Evolutionary conservation across 92 coral and sea anemone species (phyloP), one percentile per base, ranked within the genome.

Genomic region (Parazoanthus darwini): DNA sequence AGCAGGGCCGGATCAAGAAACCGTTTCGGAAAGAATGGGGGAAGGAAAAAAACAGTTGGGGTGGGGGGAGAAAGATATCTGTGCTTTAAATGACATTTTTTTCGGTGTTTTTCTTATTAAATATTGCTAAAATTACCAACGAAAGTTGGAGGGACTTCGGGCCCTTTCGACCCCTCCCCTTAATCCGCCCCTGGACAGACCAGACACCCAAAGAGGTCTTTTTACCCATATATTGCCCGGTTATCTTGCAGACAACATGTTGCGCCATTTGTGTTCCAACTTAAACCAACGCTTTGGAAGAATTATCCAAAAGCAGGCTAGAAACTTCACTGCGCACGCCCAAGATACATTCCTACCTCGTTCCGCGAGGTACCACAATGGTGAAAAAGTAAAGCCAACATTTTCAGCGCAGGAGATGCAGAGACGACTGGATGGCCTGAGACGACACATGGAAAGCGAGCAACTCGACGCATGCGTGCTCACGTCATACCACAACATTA

Each of bases 391-490:
- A 39, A 90, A 93, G 80, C 96, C 89, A 23, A 94, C 97, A 3
- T 96, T 90, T 82, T 86, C 98, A 78, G 75, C 96, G 26, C 96
- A 90, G 72, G 98, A 96, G 85, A 96, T 96, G 98, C 88, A 88
- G 54, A 94, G 94, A 59, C 94, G 98, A 35, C 82, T 92, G 79
- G 88, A 82, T 82, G 92, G 89, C 88, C 86, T 96, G 38, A 94
- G 98, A 33, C 63, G 78, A 33, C 96, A 96, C 66, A 96, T 96
- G 98, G 98, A 94, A 82, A 85, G 78, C 6, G 90, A 91, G 65
- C 85, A 84, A 20, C 91, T 96, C n/a, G 98, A 89, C 93, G 98
- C 98, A 89, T 96, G 98, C 93, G 96, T 94, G 77, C 86, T 96
- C n/a, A 94, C 98, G 25, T 93, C 98, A 20, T 89, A 91, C 59